Base-by-base conservation (phyloP, 2,113 vertebrate species). In the Cephalopholis sonnerati region DNA sequence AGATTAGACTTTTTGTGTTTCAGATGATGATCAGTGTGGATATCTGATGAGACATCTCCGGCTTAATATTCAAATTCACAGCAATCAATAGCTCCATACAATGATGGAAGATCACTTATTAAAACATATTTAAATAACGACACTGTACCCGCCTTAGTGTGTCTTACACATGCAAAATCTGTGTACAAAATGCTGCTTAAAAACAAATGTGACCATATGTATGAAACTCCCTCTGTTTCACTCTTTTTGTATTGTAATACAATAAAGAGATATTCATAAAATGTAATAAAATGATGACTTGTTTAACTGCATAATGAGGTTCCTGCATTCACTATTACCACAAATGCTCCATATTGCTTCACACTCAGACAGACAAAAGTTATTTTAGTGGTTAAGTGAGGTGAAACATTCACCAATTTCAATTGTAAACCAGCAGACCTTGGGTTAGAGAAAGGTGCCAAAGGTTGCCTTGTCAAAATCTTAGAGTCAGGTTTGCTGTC, bases 341-440 rank as follows among this genome's bases (percentile, higher is more conserved):
- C 0, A 5, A 20, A 57, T 70, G 17, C 12, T n/a, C n/a, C n/a
- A 22, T 25, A 17, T 24, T 55, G 22, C 0, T 39, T 70, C 18
- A 61, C 13, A 61, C 5, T 57, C 7, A 59, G 11, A 32, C 0
- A 59, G 24, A 69, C 7, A 73, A 41, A 67, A n/a, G 44, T 77
- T 68, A 11, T 15, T 74, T 58, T 22, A 62, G 10, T 79, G 62
- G 74, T 67, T 51, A 64, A 27, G 32, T 29, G 10, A 50, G 10
- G 81, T 92, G 10, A 93, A 86, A 77, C 46, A 91, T 88, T 92
- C 0, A 89, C 83, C 15, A 8, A 41, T 71, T 71, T 65, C 6
- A 82, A 10, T 27, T 55, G 8, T 5, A 10, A 24, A 32, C n/a
- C 29, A 18, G 24, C 17, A 27, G 50, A 13, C 4, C 3, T 25